Evolutionary conservation across 2,888 invertebrate genomes (phyloP).

Genomic region (Cerastoderma edule): DNA sequence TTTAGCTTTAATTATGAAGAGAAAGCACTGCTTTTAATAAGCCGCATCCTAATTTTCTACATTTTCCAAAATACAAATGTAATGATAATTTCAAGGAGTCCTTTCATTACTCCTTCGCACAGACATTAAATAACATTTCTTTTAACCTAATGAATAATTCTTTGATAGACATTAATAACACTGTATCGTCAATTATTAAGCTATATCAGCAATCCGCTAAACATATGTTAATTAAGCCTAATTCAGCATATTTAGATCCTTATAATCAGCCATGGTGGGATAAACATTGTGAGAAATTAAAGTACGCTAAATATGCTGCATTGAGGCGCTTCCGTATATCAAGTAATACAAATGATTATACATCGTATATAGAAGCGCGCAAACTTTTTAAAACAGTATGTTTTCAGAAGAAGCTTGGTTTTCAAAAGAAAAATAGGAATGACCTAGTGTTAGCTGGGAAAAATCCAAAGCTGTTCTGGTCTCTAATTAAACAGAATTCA

Average conservation of each 20-base stretch:
- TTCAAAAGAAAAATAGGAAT: too few species aligned
- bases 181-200: background rate
- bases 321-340: background rate
- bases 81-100: background rate
- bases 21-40: too few species aligned
- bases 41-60: too few species aligned
- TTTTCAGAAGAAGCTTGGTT: too few species aligned
- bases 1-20: too few species aligned
- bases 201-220: background rate
- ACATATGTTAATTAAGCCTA: background rate
- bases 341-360: too few species aligned
- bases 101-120: background rate
- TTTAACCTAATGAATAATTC: background rate
- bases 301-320: slow-evolving; percentile 13
- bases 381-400: too few species aligned
- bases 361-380: too few species aligned
- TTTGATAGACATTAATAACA: background rate
- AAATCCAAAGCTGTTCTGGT: too few species aligned
- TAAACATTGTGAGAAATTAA: slow-evolving; percentile 18
- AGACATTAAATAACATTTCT: background rate
- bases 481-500: too few species aligned
- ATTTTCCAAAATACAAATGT: background rate
- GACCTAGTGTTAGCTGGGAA: too few species aligned
- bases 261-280: slow-evolving; percentile 7
- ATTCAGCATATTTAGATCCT: slow-evolving; percentile 7